Base-by-base conservation (phyloP, 2,113 vertebrate species). In the Potamarius usumacintae region DNA sequence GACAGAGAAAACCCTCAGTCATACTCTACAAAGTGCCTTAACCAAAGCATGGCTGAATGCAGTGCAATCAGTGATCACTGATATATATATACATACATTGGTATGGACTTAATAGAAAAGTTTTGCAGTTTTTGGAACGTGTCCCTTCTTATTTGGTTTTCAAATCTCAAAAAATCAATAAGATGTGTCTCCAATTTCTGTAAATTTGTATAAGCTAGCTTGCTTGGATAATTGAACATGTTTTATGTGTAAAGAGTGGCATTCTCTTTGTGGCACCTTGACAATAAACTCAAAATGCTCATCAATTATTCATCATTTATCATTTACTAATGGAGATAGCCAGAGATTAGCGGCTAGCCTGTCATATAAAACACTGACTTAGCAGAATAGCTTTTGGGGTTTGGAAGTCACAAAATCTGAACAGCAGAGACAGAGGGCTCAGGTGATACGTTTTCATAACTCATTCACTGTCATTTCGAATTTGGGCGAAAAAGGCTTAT, bases 401-500 rank as follows among this genome's bases (percentile, higher is more conserved):
- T 62, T 69, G 20, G 77, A 86, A 34, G 62, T 69, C 50, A 52
- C 76, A 79, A 69, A 81, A 86, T 63, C 77, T 81, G 77, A 57
- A 48, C 50, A 71, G 63, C 85, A 81, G 52, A 86, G 77, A 81
- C 63, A 83, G 58, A 86, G 60, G 83, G 77, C 72, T 88, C 74
- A 79, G 82, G 83, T 76, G 69, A 69, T 42, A 60, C 9, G 18
- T 53, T 57, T 83, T 52, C 30, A 48, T 86, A 85, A 76, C 79
- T 81, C 86, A 42, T 87, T 89, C 79, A 76, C 57, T 88, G 72
- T 83, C 74, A 53, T 82, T 60, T 42, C 11, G 27, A 84, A 90
- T 87, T 89, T 82, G 92, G 90, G 89, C 69, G 27, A 48, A 48
- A 53, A 15, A 72, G 74, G 80, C 85, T 77, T 58, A 18, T 94